A percentile compares a stretch with the other conserved stretches of the same genome.
phyloP scores from a whole-genome alignment of 2,888 invertebrate species.

The Parelbella ahira region DNA sequence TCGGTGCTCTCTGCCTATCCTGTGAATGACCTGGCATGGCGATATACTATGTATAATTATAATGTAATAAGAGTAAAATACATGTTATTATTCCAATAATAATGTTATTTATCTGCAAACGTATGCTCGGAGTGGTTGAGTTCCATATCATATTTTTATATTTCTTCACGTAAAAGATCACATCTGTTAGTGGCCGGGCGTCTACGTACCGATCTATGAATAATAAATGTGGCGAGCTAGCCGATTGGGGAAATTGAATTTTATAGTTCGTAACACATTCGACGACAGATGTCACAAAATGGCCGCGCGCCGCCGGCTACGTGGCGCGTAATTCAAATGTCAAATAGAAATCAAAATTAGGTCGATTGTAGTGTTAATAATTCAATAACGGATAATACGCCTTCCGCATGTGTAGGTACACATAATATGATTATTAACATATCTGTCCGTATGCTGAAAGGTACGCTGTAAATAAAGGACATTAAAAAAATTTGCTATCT shows the following conservation, averaged over 20 bases:
- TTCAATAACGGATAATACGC: constrained; percentile 66
- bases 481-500: no score
- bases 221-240: constrained; percentile 77
- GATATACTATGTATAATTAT: no score
- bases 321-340: constrained; percentile 72
- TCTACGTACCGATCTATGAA: constrained; percentile 75
- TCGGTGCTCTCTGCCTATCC: no score
- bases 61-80: no score
- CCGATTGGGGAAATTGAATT: constrained; percentile 81
- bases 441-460: constrained; percentile 2
- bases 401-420: constrained; percentile 26
- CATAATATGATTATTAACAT: constrained; percentile 5
- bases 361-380: constrained; percentile 80
- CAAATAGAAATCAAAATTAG: constrained; percentile 80
- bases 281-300: constrained; percentile 80
- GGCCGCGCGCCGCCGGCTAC: constrained; percentile 65
- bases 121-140: background rate
- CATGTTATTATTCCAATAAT: no score
- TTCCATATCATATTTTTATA: constrained; percentile 61
- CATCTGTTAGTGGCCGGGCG: constrained; percentile 77
- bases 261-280: constrained; percentile 78
- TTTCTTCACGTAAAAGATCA: constrained; percentile 78
- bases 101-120: constrained; percentile 1
- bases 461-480: no score
- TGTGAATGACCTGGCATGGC: no score